Evolutionary conservation across 2,113 vertebrate species (phyloP).

Genomic region (Hippocampus comes): DNA sequence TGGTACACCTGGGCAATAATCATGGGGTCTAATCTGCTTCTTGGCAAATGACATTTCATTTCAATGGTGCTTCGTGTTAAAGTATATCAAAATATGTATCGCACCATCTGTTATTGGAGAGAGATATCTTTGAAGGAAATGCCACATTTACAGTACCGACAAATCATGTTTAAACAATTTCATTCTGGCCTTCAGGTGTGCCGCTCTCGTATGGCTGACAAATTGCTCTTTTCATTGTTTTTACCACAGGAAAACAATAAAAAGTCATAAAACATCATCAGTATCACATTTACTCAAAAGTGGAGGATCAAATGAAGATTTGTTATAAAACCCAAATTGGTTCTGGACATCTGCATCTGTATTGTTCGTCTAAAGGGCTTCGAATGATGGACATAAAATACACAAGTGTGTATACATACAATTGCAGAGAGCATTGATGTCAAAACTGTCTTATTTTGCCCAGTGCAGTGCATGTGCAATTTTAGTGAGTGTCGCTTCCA

Average conservation of each 20-base stretch:
- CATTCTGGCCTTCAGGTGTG: no score
- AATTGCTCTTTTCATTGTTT: neutral
- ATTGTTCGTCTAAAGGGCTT: slow-evolving; percentile 29
- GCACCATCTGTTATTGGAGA: no score
- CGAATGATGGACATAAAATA: slow-evolving; percentile 30
- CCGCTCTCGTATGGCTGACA: neutral
- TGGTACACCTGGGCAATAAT: no score
- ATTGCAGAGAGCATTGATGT: slow-evolving; percentile 47
- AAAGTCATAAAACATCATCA: neutral
- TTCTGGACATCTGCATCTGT: slow-evolving; percentile 23
- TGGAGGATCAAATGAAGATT: neutral
- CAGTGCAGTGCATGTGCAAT: slow-evolving; percentile 56
- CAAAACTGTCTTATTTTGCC: slow-evolving; percentile 59
- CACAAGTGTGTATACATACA: slow-evolving; percentile 22
- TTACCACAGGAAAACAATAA: neutral
- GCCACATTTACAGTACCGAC: no score
- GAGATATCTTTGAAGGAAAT: no score
- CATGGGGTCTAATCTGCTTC: no score
- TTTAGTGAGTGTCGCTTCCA: slow-evolving; percentile 38
- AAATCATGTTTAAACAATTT: no score
- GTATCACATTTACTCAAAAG: neutral
- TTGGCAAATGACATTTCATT: no score
- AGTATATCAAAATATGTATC: no score
- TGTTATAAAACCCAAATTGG: slow-evolving; percentile 17
- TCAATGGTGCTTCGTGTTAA: no score